Percentiles rank a stretch among this genome's conserved stretches.
Conservation (phyloP, 2,888 invertebrate species). For the Abrostola tripartita region DNA sequence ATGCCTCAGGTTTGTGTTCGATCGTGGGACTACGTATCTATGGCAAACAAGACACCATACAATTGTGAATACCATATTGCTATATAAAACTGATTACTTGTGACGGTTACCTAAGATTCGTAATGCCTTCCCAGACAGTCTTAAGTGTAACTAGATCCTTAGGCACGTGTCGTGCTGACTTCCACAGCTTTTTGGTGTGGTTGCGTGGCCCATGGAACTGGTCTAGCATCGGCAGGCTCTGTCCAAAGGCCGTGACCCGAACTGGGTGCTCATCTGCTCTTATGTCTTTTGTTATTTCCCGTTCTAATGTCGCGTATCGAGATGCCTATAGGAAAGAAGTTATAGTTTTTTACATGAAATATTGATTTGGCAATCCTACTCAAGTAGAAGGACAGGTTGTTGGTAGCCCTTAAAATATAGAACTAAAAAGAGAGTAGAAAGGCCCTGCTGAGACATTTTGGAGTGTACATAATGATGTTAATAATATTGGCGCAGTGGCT, state of each 20-base stretch:
- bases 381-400: no score
- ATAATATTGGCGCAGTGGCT: no score
- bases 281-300: slow-evolving; percentile 84
- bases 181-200: slow-evolving; percentile 86
- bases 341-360: not conserved
- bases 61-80: no score
- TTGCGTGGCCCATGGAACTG: slow-evolving; percentile 86
- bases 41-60: no score
- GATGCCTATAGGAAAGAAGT: slow-evolving; percentile 66
- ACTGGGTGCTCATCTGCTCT: slow-evolving; percentile 77
- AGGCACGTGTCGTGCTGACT: slow-evolving; percentile 87
- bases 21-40: no score
- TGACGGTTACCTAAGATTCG: slow-evolving; percentile 83
- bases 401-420: no score
- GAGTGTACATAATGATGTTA: no score
- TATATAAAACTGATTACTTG: no score
- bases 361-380: no score
- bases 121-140: slow-evolving; percentile 90
- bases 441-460: no score
- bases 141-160: slow-evolving; percentile 89
- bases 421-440: no score
- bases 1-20: no score
- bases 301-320: slow-evolving; percentile 68
- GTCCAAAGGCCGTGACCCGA: slow-evolving; percentile 82
- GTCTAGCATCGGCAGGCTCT: slow-evolving; percentile 78